These are phyloP conservation scores for Apantesis nais DNA, from an alignment of 2,888 invertebrate species.

Conservation along the genomic window DNA sequence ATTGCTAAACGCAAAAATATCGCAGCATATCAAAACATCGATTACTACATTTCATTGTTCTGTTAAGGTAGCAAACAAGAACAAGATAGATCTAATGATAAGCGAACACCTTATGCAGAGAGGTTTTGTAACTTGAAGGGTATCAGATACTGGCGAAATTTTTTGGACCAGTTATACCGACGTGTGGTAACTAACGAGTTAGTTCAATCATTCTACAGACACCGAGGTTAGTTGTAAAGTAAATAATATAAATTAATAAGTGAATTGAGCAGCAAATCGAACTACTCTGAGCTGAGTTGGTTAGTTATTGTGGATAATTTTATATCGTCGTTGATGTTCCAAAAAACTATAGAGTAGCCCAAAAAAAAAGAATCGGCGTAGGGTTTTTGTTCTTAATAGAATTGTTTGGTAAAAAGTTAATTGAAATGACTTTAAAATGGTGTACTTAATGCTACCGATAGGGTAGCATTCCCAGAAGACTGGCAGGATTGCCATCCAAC, in stretches of 20 bases:
- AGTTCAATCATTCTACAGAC: neutral
- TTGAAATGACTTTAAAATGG: neutral
- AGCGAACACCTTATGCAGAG: neutral
- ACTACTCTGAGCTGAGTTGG: neutral
- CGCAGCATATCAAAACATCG: neutral
- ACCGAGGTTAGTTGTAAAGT: neutral
- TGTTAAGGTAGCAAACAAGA: neutral
- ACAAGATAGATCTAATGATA: neutral
- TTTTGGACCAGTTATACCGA: neutral
- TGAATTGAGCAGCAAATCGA: neutral
- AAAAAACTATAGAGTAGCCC: neutral
- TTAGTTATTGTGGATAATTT: neutral
- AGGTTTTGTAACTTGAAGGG: neutral
- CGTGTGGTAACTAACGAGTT: neutral
- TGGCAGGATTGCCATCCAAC: too few relatives aligned
- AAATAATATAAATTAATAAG: neutral
- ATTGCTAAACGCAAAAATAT: neutral
- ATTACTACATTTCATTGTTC: neutral
- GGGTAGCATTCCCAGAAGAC: too few relatives aligned
- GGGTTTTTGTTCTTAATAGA: neutral
- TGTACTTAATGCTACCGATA: too few relatives aligned
- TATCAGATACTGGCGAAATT: neutral
- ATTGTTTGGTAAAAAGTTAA: neutral
- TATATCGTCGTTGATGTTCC: neutral
- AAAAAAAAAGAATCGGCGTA: neutral